Base-by-base conservation (phyloP, 2,797 vertebrate genomes). In the Lepilemur septentrionalis region DNA sequence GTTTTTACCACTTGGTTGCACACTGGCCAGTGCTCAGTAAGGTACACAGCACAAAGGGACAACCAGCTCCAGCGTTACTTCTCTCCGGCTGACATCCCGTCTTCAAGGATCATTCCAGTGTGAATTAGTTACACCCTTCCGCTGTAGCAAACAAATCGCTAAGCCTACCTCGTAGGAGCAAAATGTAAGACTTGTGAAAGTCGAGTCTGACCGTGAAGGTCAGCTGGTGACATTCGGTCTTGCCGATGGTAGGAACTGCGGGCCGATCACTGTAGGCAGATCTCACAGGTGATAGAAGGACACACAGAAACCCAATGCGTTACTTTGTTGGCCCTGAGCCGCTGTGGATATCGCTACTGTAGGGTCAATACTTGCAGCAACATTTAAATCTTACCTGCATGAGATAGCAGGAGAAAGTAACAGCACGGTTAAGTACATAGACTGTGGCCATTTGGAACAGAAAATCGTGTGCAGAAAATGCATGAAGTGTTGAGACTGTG, bases 51-150 rank as follows among this genome's bases (percentile, higher is more conserved):
- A 67, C 79, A 41, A 41, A 65, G 11, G n/a, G 52, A 11, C 5
- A 1, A 1, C 30, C 46, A 23, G 14, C 15, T 2, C 1, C 0
- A 1, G 28, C 13, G 25, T 82, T 28, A 18, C 55, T 67, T 61
- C 0, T 1, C 22, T 4, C 25, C 7, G 15, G 15, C 28, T 69
- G 30, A 0, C 25, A 4, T 11, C 9, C 4, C 32, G 0, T 83
- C 55, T 85, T 48, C 65, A 38, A 13, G 0, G 23, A 6, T 73
- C 41, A 4, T 59, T 30, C 17, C 67, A 0, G 2, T 22, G 20
- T 41, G 65, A 72, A 20, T 43, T 23, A 22, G 10, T n/a, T 38
- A 35, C 1, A 22, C n/a, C 35, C n/a, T 50, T 76, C 48, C 38
- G 38, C 35, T 38, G 30, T 32, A 35, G 70, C 52, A 52, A n/a